A percentile compares a stretch with the other conserved stretches of the same genome.
phyloP scores from a whole-genome alignment of 92 coral and sea anemone species.

The Phenganax stokvisi region DNA sequence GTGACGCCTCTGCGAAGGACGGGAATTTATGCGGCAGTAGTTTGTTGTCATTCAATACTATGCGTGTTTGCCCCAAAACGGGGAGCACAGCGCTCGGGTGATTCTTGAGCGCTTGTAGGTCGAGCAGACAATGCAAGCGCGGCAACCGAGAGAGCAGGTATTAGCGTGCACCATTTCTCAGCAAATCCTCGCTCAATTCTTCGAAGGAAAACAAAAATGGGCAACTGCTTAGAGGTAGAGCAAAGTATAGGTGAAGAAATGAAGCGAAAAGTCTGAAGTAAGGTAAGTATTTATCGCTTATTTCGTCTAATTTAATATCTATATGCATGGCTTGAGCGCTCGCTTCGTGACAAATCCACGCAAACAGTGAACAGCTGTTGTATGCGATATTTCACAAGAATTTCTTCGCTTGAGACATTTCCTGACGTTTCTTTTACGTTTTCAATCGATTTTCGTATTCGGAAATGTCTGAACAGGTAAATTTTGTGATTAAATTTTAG shows the following conservation, averaged over 20 bases:
- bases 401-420: neutral
- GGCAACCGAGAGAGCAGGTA: constrained; percentile 38
- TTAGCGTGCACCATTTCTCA: neutral
- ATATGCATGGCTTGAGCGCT: constrained; percentile 34
- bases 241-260: constrained; percentile 22
- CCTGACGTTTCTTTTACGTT: neutral
- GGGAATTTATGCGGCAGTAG: constrained; percentile 18
- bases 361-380: constrained; percentile 18
- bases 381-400: constrained; percentile 3
- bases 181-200: constrained; percentile 22
- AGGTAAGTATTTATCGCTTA: constrained; percentile 23
- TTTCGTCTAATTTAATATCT: constrained; percentile 27
- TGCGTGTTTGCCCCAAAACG: constrained; percentile 44
- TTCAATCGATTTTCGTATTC: constrained; percentile 15
- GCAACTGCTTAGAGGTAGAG: neutral
- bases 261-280: constrained; percentile 21
- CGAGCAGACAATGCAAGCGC: constrained; percentile 40
- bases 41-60: constrained; percentile 43
- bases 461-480: neutral
- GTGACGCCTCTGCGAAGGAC: constrained; percentile 20
- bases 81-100: constrained; percentile 38
- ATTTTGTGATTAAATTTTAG: constrained; percentile 26
- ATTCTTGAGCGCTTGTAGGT: constrained; percentile 26
- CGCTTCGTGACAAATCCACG: constrained; percentile 39
- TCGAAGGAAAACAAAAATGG: constrained; percentile 19